These are phyloP conservation scores for Hirundichthys speculiger DNA, from an alignment of 2,113 vertebrate species.

Conservation along the genomic window DNA sequence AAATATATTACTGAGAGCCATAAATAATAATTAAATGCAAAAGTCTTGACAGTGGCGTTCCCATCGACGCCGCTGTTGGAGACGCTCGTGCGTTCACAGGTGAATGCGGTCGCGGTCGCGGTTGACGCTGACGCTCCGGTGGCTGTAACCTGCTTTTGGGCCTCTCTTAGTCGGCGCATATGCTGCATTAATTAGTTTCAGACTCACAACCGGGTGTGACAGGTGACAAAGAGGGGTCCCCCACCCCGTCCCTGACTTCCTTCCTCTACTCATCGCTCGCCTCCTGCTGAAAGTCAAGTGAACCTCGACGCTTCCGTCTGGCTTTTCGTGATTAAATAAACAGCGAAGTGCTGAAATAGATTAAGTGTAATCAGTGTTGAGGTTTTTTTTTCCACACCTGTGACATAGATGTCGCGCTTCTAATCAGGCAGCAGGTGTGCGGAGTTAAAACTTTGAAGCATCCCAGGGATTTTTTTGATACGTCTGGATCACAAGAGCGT, in stretches of 20 bases:
- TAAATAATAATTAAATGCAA: too few relatives aligned
- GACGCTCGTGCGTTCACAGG: too few relatives aligned
- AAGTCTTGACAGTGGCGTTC: too few relatives aligned
- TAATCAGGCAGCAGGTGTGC: slow-evolving; percentile 15
- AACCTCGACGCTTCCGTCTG: slow-evolving; percentile 52
- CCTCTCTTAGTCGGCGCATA: slow-evolving; percentile 61
- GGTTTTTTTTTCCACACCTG: slow-evolving; percentile 22
- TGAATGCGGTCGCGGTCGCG: slow-evolving; percentile 20
- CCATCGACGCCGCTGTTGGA: too few relatives aligned
- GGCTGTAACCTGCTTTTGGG: slow-evolving; percentile 51
- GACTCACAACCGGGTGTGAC: slow-evolving; percentile 52
- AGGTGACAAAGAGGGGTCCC: slow-evolving; percentile 43
- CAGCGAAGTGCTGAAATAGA: slow-evolving; percentile 34
- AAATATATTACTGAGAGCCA: too few relatives aligned
- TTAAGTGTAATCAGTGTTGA: slow-evolving; percentile 25
- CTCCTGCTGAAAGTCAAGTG: slow-evolving; percentile 54
- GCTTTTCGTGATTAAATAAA: slow-evolving; percentile 47
- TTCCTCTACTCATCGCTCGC: slow-evolving; percentile 38
- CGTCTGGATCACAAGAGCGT: not conserved
- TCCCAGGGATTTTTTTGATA: not conserved
- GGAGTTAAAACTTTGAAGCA: not conserved
- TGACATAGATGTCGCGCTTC: slow-evolving; percentile 32
- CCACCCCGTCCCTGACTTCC: not conserved
- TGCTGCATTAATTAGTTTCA: slow-evolving; percentile 76
- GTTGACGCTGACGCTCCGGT: slow-evolving; percentile 5